A percentile compares a stretch with the other conserved stretches of the same genome.
These are phyloP conservation scores for Ophiothrix spiculata DNA, from an alignment of 35 echinoderm and acorn worm genomes.

Conservation along the genomic window DNA sequence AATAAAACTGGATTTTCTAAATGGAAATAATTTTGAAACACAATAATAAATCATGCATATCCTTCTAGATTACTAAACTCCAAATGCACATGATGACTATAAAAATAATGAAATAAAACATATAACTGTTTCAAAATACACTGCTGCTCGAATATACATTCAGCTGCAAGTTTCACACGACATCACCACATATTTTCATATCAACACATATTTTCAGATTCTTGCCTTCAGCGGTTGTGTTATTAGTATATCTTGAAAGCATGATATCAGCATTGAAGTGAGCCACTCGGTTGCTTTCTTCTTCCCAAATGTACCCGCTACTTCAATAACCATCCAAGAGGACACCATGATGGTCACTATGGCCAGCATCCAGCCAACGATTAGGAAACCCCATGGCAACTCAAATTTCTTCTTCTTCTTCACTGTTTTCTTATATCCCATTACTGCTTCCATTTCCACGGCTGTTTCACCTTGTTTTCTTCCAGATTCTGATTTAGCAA, in stretches of 20 bases:
- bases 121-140: no score
- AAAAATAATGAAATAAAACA: no score
- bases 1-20: no score
- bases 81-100: no score
- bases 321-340: conserved; percentile 80
- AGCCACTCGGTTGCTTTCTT: conserved; percentile 87
- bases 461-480: not conserved
- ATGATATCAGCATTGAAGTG: conserved; percentile 76
- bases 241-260: conserved; percentile 85
- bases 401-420: conserved; percentile 74
- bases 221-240: conserved; percentile 92
- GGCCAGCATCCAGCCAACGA: conserved; percentile 75
- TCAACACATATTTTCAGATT: not conserved
- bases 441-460: conserved; percentile 8
- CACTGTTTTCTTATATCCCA: conserved; percentile 57
- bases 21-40: no score
- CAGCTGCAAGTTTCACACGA: no score
- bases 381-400: conserved; percentile 78
- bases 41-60: no score
- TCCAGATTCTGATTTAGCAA: not conserved
- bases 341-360: conserved; percentile 48
- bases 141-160: no score
- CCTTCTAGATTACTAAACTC: no score
- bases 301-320: conserved; percentile 75
- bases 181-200: not conserved